A percentile compares a stretch with the other conserved stretches of the same genome.
Evolutionary conservation across 2,113 vertebrate genomes (phyloP).

Genomic region (Sapayoa aenigma): DNA sequence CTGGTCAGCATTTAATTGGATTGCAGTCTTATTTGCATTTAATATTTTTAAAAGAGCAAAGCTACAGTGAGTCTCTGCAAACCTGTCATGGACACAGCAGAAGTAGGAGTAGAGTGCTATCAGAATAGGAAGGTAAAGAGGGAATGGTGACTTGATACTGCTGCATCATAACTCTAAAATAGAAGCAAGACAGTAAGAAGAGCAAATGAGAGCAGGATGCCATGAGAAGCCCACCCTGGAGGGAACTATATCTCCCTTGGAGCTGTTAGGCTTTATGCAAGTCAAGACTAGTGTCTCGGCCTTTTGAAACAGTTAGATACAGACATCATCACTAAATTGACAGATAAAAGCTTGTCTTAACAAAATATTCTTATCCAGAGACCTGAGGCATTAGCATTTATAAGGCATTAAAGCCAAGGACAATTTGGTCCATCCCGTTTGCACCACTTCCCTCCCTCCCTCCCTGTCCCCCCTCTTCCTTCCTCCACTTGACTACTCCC

Average conservation of each 20-base stretch:
- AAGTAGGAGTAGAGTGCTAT: background rate
- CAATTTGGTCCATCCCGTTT: background rate
- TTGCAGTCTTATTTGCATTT: background rate
- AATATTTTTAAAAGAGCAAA: background rate
- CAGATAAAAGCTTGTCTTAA: background rate
- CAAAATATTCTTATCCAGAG: background rate
- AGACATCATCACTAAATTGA: background rate
- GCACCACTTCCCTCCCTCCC: too few relatives aligned
- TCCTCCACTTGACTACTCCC: background rate
- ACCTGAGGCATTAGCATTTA: background rate
- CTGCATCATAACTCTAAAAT: background rate
- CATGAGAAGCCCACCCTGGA: background rate
- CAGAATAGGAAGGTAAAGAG: background rate
- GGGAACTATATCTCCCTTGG: background rate
- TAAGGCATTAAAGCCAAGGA: background rate
- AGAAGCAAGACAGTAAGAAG: background rate
- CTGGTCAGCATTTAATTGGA: background rate
- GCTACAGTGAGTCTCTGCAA: background rate
- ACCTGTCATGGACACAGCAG: background rate
- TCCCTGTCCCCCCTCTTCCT: too few relatives aligned
- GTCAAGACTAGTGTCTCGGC: background rate
- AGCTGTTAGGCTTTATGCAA: background rate
- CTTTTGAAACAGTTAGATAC: background rate
- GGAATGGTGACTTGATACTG: background rate
- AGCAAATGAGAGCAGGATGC: background rate